Conservation (phyloP, 2,888 invertebrate species). For the Rotaria magnacalcarata region DNA sequence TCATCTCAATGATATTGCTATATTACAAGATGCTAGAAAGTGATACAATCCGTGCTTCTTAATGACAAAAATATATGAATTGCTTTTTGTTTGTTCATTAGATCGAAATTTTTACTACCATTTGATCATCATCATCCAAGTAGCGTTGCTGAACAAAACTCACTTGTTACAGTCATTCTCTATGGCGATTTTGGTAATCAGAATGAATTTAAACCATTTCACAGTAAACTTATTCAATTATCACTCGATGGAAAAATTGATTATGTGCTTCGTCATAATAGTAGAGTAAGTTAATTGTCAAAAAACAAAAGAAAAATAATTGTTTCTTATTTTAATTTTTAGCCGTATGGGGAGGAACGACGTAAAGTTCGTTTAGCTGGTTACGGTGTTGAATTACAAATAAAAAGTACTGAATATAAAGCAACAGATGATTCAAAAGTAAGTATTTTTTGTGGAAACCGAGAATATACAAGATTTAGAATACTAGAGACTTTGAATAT, state of each 20-base stretch:
- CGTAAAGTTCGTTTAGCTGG: slow-evolving; percentile 71
- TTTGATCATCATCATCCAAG: slow-evolving; percentile 78
- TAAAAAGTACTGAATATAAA: slow-evolving; percentile 98
- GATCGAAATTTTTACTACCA: slow-evolving; percentile 66
- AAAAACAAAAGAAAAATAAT: neutral
- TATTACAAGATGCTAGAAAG: too few species aligned
- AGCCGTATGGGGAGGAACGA: neutral
- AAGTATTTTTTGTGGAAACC: slow-evolving; percentile 50
- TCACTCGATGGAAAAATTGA: slow-evolving; percentile 32
- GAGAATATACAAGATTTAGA: too few species aligned
- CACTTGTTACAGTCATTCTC: slow-evolving; percentile 65
- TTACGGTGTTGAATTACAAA: slow-evolving; percentile 93
- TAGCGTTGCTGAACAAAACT: slow-evolving; percentile 64
- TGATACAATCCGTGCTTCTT: too few species aligned
- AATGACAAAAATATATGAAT: too few species aligned
- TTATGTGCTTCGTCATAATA: slow-evolving; percentile 43
- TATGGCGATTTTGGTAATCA: slow-evolving; percentile 81
- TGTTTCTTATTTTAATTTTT: neutral
- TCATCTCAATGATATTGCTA: too few species aligned
- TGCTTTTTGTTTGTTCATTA: neutral
- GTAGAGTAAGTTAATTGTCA: neutral
- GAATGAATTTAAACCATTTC: slow-evolving; percentile 42
- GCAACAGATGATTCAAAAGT: slow-evolving; percentile 81
- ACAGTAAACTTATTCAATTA: slow-evolving; percentile 38
- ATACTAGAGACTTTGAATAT: too few species aligned